phyloP scores from a whole-genome alignment of 2,888 invertebrate genomes.

The Eupithecia exiguata region DNA sequence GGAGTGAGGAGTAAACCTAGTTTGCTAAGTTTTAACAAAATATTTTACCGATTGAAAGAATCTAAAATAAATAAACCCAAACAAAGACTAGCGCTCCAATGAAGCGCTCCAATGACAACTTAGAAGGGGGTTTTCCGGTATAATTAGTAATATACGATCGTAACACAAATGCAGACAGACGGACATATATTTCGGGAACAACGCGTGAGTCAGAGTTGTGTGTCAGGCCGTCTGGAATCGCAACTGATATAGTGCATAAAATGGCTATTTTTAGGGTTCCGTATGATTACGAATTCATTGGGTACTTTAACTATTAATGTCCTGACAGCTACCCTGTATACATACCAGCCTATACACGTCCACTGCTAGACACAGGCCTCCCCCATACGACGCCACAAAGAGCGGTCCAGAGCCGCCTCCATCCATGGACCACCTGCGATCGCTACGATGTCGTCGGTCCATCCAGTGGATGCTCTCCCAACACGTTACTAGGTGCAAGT shows the following conservation, averaged over 20 bases:
- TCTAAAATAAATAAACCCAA: background rate
- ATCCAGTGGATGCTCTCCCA: no score
- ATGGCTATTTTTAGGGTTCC: background rate
- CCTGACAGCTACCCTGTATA: background rate
- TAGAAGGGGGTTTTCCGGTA: conserved; percentile 5
- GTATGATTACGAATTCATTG: background rate
- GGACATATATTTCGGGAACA: conserved; percentile 60
- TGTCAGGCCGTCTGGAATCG: conserved; percentile 51
- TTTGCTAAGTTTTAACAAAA: background rate
- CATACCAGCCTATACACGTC: no score
- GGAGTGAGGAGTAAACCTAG: background rate
- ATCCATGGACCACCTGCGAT: no score
- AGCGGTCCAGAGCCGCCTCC: no score
- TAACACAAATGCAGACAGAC: conserved; percentile 47
- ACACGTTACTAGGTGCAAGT: no score
- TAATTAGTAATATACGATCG: background rate
- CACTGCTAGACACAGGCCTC: no score
- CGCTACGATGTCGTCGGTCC: no score
- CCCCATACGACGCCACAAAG: no score
- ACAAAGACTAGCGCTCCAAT: background rate
- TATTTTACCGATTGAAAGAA: background rate
- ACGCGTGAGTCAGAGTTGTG: conserved; percentile 62
- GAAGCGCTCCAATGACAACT: no score
- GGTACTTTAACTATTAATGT: background rate
- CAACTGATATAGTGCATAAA: conserved; percentile 15